phyloP scores from a whole-genome alignment of 1,140 invertebrate genomes.

The Macrostomum lignano region DNA sequence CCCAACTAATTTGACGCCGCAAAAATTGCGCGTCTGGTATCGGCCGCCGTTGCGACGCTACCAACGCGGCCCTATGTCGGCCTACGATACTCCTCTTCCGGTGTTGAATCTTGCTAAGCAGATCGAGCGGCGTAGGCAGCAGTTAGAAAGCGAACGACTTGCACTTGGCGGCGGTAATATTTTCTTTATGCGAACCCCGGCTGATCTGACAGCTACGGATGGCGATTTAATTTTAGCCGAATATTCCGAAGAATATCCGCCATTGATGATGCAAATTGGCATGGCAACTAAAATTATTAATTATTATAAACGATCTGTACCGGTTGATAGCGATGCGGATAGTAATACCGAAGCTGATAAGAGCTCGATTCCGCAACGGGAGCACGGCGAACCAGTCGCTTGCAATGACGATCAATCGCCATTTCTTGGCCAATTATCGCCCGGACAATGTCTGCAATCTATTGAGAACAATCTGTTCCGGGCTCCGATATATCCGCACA shows the following conservation, averaged over 20 bases:
- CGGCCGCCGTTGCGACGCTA: slow-evolving; percentile 58
- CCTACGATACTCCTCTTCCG: slow-evolving; percentile 30
- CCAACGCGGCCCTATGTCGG: slow-evolving; percentile 45
- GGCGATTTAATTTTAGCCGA: slow-evolving; percentile 72
- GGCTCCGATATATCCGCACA: slow-evolving; percentile 73
- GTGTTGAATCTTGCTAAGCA: slow-evolving; percentile 55
- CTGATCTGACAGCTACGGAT: slow-evolving; percentile 74
- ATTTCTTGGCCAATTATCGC: slow-evolving; percentile 65
- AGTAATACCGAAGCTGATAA: too few relatives aligned
- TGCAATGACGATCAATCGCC: too few relatives aligned
- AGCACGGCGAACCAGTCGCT: too few relatives aligned
- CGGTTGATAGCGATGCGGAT: too few relatives aligned
- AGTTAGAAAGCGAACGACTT: slow-evolving; percentile 58
- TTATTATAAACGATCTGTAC: too few relatives aligned
- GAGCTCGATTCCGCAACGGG: too few relatives aligned
- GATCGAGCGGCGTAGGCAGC: slow-evolving; percentile 64
- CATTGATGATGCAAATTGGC: slow-evolving; percentile 64
- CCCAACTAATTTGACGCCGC: slow-evolving; percentile 55
- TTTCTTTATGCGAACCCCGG: slow-evolving; percentile 85
- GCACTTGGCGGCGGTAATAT: slow-evolving; percentile 65
- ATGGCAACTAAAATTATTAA: too few relatives aligned
- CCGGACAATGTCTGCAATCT: slow-evolving; percentile 61
- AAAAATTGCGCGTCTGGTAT: slow-evolving; percentile 67
- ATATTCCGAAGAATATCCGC: slow-evolving; percentile 90
- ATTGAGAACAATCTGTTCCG: slow-evolving; percentile 93